Conservation (phyloP, 2,888 invertebrate species). For the Acheta domesticus region DNA sequence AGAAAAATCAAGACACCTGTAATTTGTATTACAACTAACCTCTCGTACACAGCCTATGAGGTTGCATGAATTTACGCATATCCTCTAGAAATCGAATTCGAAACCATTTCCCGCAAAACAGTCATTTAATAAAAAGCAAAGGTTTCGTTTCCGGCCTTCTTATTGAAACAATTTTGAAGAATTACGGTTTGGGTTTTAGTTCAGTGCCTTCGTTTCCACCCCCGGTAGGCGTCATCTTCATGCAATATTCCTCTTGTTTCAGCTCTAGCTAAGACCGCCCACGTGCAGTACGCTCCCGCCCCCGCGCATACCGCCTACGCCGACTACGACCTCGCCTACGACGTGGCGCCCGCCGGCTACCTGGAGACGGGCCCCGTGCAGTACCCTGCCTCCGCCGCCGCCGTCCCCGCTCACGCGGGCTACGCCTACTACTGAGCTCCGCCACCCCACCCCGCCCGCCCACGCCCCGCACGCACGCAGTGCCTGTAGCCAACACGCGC, state of each 20-base stretch:
- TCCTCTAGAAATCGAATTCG: too few species aligned
- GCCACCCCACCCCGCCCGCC: not conserved
- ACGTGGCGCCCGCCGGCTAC: not conserved
- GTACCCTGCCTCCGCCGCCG: not conserved
- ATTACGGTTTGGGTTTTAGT: too few species aligned
- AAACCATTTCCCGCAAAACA: too few species aligned
- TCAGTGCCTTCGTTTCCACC: too few species aligned
- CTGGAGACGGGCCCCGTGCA: not conserved
- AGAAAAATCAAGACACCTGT: too few species aligned
- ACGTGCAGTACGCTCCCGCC: not conserved
- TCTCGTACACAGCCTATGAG: too few species aligned
- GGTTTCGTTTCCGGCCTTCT: too few species aligned
- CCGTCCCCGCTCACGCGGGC: not conserved
- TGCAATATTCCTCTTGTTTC: not conserved
- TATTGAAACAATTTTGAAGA: too few species aligned
- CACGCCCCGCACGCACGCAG: not conserved
- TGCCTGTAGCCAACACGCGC: not conserved
- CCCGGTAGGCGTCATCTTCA: too few species aligned
- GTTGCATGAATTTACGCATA: too few species aligned
- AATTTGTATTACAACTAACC: too few species aligned
- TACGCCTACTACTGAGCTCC: not conserved
- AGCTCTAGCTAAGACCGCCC: not conserved
- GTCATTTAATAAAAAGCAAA: too few species aligned
- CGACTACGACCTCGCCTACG: slow-evolving; percentile 1
- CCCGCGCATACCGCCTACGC: not conserved